These are phyloP conservation scores for Dicyrtomina minuta DNA, from an alignment of 2,888 invertebrate genomes.

Conservation along the genomic window DNA sequence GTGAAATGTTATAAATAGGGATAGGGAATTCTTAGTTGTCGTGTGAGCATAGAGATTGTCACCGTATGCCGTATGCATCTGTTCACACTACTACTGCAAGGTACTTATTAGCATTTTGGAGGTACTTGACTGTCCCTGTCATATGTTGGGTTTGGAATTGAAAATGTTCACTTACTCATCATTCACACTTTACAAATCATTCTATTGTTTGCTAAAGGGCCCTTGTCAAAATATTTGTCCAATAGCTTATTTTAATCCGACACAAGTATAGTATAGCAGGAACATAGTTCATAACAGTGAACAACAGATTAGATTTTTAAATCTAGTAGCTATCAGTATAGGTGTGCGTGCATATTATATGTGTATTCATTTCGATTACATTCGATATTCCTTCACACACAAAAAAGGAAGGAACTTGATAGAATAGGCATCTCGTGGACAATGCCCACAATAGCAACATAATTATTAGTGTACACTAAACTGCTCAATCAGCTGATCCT, in stretches of 20 bases:
- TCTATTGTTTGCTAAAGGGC: slow-evolving; percentile 5
- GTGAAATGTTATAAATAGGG: neutral
- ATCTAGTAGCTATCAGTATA: neutral
- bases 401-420: too few species aligned
- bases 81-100: too few species aligned
- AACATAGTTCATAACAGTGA: neutral
- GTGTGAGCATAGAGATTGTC: too few species aligned
- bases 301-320: neutral
- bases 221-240: slow-evolving; percentile 36
- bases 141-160: too few species aligned
- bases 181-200: slow-evolving; percentile 17
- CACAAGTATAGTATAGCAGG: neutral
- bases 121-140: neutral
- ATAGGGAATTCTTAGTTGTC: neutral
- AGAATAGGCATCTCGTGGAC: too few species aligned
- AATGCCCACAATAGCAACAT: too few species aligned
- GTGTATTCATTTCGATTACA: too few species aligned
- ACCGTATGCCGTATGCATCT: too few species aligned
- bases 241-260: slow-evolving; percentile 28
- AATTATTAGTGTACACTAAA: too few species aligned
- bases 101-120: neutral
- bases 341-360: too few species aligned
- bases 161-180: neutral
- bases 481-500: too few species aligned
- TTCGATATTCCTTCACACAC: too few species aligned